Percentiles rank a stretch among this genome's conserved stretches.
Conservation (phyloP, 2,888 invertebrate species). For the Amiota communis region DNA sequence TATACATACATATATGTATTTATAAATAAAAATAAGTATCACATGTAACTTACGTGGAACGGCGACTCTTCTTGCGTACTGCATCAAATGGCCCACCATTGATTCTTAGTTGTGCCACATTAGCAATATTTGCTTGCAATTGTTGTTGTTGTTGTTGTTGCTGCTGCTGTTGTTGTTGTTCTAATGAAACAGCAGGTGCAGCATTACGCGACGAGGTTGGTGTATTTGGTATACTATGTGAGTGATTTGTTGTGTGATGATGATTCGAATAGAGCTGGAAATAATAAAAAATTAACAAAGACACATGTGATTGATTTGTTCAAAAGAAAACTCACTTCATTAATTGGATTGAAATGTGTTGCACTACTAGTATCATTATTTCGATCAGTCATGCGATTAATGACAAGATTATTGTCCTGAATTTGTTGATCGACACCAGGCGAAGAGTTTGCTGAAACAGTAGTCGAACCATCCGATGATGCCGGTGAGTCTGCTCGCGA, state of each 20-base stretch:
- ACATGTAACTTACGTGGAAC: constrained; percentile 82
- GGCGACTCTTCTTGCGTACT: constrained; percentile 92
- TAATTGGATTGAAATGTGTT: constrained; percentile 73
- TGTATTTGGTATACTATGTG: constrained; percentile 34
- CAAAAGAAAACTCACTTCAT: constrained; percentile 60
- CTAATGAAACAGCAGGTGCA: constrained; percentile 48
- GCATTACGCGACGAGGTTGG: constrained; percentile 65
- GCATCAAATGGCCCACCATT: constrained; percentile 72
- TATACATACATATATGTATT: neutral
- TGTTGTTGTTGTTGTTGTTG: constrained; percentile 50
- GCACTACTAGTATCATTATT: constrained; percentile 49
- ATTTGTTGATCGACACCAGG: constrained; percentile 79
- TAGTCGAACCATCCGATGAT: constrained; percentile 82
- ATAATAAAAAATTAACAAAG: neutral
- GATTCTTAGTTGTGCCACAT: constrained; percentile 51
- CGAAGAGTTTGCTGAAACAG: constrained; percentile 89
- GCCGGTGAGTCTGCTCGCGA: constrained; percentile 71
- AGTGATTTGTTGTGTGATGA: constrained; percentile 47
- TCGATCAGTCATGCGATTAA: constrained; percentile 62
- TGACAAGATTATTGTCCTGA: constrained; percentile 68
- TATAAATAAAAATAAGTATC: neutral
- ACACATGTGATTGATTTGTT: neutral
- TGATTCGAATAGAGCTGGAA: constrained; percentile 69
- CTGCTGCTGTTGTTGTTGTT: constrained; percentile 54
- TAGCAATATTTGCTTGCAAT: constrained; percentile 24